phyloP scores from a whole-genome alignment of 1,140 invertebrate genomes.

The Cyphomyrmex costatus region DNA sequence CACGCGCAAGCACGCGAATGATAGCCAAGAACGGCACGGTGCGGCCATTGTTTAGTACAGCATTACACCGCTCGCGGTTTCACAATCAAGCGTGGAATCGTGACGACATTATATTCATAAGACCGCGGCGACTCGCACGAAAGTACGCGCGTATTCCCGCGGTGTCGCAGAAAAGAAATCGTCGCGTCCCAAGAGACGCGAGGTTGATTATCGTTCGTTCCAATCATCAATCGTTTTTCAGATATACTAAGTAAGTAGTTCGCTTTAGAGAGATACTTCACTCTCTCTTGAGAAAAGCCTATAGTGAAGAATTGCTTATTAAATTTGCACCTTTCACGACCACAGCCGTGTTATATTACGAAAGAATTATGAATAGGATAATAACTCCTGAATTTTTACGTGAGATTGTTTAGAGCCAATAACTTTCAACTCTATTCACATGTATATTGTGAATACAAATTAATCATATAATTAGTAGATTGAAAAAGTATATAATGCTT shows the following conservation, averaged over 20 bases:
- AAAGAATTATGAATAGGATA: slow-evolving; percentile 55
- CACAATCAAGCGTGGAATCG: slow-evolving; percentile 83
- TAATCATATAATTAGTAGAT: neutral
- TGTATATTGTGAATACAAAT: neutral
- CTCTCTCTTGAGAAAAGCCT: neutral
- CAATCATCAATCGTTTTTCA: slow-evolving; percentile 43
- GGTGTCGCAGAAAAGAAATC: slow-evolving; percentile 25
- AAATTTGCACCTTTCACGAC: slow-evolving; percentile 37
- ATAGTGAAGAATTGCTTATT: slow-evolving; percentile 30
- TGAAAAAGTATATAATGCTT: neutral
- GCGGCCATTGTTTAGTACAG: slow-evolving; percentile 79
- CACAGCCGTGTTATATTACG: slow-evolving; percentile 8
- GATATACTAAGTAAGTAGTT: slow-evolving; percentile 3
- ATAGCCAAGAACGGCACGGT: slow-evolving; percentile 50
- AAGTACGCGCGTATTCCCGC: slow-evolving; percentile 63
- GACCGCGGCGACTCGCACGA: slow-evolving; percentile 74
- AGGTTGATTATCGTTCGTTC: slow-evolving; percentile 23
- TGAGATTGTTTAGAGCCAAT: neutral
- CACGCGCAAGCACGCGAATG: slow-evolving; percentile 39
- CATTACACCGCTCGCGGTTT: slow-evolving; percentile 75
- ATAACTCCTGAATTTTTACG: slow-evolving; percentile 12
- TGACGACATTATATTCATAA: slow-evolving; percentile 83
- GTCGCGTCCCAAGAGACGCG: neutral
- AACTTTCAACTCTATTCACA: slow-evolving; percentile 11
- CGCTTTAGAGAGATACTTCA: neutral